Conservation (phyloP, 2,797 vertebrate genomes). For the Orientallactaga sibirica region DNA sequence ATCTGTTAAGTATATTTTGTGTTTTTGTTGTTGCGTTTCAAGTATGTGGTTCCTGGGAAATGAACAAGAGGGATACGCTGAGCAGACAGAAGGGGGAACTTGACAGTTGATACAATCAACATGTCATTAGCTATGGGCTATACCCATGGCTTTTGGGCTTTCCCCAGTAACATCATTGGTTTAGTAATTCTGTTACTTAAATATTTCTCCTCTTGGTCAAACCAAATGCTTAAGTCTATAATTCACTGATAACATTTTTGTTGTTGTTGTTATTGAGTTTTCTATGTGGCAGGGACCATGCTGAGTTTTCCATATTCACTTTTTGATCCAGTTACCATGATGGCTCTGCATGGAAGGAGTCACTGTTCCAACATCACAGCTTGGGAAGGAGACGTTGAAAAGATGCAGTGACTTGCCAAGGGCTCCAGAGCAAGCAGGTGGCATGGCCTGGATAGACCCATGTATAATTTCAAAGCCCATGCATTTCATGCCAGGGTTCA, state of each 20-base stretch:
- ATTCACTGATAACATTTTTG: not conserved
- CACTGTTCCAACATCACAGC: not conserved
- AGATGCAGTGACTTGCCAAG: not conserved
- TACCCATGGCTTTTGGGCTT: not conserved
- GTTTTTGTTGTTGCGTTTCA: slow-evolving; percentile 17
- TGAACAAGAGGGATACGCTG: not conserved
- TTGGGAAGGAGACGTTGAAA: slow-evolving; percentile 2
- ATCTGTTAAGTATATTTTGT: not conserved
- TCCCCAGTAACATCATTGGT: not conserved
- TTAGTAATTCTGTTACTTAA: slow-evolving; percentile 7
- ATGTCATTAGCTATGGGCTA: not conserved
- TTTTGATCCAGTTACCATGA: not conserved
- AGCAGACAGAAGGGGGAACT: not conserved
- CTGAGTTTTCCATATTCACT: not conserved
- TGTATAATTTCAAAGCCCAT: not conserved
- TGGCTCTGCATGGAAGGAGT: not conserved
- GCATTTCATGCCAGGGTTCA: not conserved
- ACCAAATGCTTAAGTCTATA: not conserved
- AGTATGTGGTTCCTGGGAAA: not conserved
- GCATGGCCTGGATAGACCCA: not conserved
- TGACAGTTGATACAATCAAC: not conserved
- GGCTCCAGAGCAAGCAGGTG: not conserved
- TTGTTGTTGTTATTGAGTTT: not conserved
- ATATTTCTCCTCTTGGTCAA: not conserved
- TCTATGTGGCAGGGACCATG: not conserved